These are phyloP conservation scores for Rhizomys pruinosus DNA, from an alignment of 2,113 vertebrate species.

Conservation along the genomic window DNA sequence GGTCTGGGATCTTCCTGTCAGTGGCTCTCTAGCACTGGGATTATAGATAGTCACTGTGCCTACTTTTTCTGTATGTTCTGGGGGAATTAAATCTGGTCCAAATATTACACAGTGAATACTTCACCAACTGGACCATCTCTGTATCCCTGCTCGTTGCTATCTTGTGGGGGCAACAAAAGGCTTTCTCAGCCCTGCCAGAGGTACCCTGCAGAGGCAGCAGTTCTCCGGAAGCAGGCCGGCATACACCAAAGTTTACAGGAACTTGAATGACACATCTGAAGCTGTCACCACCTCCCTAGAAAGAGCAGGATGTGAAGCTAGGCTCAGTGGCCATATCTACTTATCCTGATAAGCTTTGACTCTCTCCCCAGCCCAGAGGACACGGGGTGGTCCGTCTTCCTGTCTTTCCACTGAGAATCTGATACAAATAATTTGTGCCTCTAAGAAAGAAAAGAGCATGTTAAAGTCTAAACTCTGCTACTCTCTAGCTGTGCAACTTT, in stretches of 20 bases:
- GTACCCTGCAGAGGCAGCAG: not conserved
- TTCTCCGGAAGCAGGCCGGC: not conserved
- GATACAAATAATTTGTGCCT: too few relatives aligned
- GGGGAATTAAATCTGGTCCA: too few relatives aligned
- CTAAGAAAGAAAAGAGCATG: not conserved
- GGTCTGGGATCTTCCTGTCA: too few relatives aligned
- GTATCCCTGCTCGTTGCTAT: not conserved
- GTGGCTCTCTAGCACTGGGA: too few relatives aligned
- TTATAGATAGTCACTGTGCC: too few relatives aligned
- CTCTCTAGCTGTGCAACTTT: not conserved
- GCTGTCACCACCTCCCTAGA: not conserved
- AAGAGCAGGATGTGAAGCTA: not conserved
- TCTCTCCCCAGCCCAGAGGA: not conserved
- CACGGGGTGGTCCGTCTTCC: not conserved
- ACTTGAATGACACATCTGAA: rapidly evolving
- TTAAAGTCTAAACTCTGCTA: not conserved
- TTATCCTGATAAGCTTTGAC: not conserved
- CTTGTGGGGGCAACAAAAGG: constrained; percentile 33
- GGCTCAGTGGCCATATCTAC: not conserved
- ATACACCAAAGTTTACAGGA: not conserved
- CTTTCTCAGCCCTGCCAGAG: rapidly evolving
- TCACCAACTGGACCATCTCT: not conserved
- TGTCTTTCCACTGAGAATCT: not conserved
- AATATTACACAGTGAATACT: too few relatives aligned
- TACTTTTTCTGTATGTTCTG: too few relatives aligned